A percentile compares a stretch with the other conserved stretches of the same genome.
These are phyloP conservation scores for Etheostoma perlongum DNA, from an alignment of 2,797 vertebrate genomes.

Conservation along the genomic window DNA sequence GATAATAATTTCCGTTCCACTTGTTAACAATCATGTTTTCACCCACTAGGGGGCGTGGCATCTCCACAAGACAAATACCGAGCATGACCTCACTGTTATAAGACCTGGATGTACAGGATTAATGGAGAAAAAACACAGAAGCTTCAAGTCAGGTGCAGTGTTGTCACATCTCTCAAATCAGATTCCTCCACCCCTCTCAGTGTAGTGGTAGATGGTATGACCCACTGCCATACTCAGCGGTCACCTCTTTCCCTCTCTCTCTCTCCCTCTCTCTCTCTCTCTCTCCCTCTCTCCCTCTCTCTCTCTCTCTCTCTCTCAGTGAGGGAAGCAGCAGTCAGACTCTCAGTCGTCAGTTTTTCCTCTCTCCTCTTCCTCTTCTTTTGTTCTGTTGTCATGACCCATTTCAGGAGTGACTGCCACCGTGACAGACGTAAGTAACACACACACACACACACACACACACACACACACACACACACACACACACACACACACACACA, in stretches of 20 bases:
- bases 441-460: conserved; percentile 28
- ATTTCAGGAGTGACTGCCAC: conserved; percentile 64
- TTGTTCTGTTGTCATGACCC: conserved; percentile 58
- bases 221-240: conserved; percentile 52
- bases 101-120: not conserved
- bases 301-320: conserved; percentile 19
- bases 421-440: conserved; percentile 62
- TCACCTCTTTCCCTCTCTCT: conserved; percentile 35
- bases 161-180: not conserved
- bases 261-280: conserved; percentile 3
- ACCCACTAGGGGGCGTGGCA: conserved; percentile 20
- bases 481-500: not conserved
- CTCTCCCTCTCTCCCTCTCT: conserved; percentile 9
- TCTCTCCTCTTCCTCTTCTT: conserved; percentile 20
- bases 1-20: too few species aligned
- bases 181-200: conserved; percentile 40
- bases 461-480: conserved; percentile 4
- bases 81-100: not conserved
- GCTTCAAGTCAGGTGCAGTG: not conserved
- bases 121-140: not conserved
- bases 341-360: conserved; percentile 9
- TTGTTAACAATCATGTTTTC: not conserved
- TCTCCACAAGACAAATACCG: not conserved
- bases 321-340: conserved; percentile 33
- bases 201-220: conserved; percentile 53